A percentile compares a stretch with the other conserved stretches of the same genome.
phyloP scores from a whole-genome alignment of 2,888 invertebrate genomes.

The Drosophila falleni region DNA sequence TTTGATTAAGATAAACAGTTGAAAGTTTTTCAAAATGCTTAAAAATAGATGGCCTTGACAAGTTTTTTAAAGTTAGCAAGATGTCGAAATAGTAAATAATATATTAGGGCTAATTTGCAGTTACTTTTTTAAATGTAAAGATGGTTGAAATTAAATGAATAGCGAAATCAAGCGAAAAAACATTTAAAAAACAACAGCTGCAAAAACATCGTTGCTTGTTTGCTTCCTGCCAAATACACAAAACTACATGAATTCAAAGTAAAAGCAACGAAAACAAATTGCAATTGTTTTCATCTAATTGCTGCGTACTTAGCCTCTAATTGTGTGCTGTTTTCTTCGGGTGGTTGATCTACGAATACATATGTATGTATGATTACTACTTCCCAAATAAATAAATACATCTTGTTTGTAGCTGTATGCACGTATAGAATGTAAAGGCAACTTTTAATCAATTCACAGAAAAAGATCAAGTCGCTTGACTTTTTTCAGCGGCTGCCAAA shows the following conservation, averaged over 20 bases:
- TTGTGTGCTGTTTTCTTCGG: slow-evolving; percentile 40
- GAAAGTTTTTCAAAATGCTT: slow-evolving; percentile 39
- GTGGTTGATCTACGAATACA: slow-evolving; percentile 46
- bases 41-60: slow-evolving; percentile 45
- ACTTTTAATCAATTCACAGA: slow-evolving; percentile 72
- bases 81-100: slow-evolving; percentile 28
- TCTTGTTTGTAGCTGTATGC: slow-evolving; percentile 10
- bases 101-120: slow-evolving; percentile 21
- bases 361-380: slow-evolving; percentile 21
- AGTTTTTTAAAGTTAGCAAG: slow-evolving; percentile 12
- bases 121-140: not conserved
- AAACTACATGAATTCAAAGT: slow-evolving; percentile 5
- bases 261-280: slow-evolving; percentile 40
- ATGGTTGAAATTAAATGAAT: slow-evolving; percentile 28
- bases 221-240: slow-evolving; percentile 36
- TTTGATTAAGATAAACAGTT: slow-evolving; percentile 56
- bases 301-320: slow-evolving; percentile 51
- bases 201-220: slow-evolving; percentile 33
- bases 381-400: slow-evolving; percentile 53
- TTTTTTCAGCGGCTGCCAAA: slow-evolving; percentile 66
- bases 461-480: slow-evolving; percentile 63
- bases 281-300: slow-evolving; percentile 69
- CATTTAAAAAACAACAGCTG: slow-evolving; percentile 49
- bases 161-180: slow-evolving; percentile 21
- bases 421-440: slow-evolving; percentile 62